Evolutionary conservation across 2,797 vertebrate species (phyloP).

Genomic region (Valencia hispanica): DNA sequence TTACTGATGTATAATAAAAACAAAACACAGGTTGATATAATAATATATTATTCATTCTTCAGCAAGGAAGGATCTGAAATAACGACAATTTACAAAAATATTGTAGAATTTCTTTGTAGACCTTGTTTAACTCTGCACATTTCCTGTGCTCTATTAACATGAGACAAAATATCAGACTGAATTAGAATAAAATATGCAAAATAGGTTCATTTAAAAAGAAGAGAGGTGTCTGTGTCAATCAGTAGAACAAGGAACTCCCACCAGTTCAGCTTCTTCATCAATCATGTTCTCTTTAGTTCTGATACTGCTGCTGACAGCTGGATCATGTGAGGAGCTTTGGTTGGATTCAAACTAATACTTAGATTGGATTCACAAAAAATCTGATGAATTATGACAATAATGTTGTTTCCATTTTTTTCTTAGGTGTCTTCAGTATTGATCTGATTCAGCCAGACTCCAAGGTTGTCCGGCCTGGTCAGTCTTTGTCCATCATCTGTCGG

Average conservation of each 20-base stretch:
- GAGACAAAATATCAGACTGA: no score
- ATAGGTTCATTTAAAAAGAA: background rate
- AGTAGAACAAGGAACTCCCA: background rate
- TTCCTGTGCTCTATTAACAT: no score
- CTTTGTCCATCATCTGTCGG: background rate
- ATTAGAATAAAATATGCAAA: background rate
- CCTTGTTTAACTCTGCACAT: no score
- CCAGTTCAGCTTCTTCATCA: background rate
- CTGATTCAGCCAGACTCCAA: background rate
- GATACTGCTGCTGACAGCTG: background rate
- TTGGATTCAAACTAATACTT: background rate
- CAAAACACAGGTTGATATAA: no score
- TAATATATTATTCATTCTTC: no score
- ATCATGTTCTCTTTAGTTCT: background rate
- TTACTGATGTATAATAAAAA: no score
- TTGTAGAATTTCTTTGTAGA: no score
- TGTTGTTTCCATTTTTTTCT: background rate
- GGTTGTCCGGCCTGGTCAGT: background rate
- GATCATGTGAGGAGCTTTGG: background rate
- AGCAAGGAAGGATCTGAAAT: no score
- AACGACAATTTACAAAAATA: no score
- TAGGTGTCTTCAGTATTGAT: background rate
- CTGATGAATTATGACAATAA: background rate
- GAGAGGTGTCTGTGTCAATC: background rate
- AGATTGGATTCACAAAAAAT: background rate